Evolutionary conservation across 2,113 vertebrate genomes (phyloP).

Genomic region (Hiodon alosoides): DNA sequence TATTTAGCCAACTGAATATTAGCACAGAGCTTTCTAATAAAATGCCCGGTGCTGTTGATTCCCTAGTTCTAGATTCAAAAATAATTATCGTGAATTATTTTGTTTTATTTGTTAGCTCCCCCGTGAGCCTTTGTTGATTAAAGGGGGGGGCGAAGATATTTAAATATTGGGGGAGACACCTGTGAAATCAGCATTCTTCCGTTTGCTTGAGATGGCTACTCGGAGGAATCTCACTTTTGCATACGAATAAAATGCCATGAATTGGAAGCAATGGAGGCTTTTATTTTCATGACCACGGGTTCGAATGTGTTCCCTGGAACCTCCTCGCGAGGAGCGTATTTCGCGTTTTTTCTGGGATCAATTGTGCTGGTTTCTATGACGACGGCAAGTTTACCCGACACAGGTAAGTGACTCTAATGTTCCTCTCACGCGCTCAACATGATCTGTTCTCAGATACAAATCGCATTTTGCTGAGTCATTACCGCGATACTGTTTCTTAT

Average conservation of each 20-base stretch:
- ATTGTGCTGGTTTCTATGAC: slow-evolving; percentile 50
- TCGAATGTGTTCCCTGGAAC: slow-evolving; percentile 38
- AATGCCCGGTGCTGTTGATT: neutral
- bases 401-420: slow-evolving; percentile 52
- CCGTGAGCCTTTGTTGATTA: neutral
- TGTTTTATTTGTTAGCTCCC: too few species aligned
- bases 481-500: too few species aligned
- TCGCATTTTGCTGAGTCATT: too few species aligned
- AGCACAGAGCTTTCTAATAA: neutral
- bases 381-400: slow-evolving; percentile 49
- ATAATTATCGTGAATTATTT: too few species aligned
- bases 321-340: slow-evolving; percentile 24
- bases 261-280: slow-evolving; percentile 51
- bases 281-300: slow-evolving; percentile 42
- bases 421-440: slow-evolving; percentile 20
- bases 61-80: too few species aligned
- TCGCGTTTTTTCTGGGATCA: slow-evolving; percentile 43
- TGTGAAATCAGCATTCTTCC: neutral
- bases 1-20: slow-evolving; percentile 1
- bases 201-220: slow-evolving; percentile 2
- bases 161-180: neutral
- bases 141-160: neutral
- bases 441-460: neutral
- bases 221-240: slow-evolving; percentile 34
- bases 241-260: slow-evolving; percentile 58